Conservation (phyloP, 2,888 invertebrate genomes). For the Gandaritis pyraliata region DNA sequence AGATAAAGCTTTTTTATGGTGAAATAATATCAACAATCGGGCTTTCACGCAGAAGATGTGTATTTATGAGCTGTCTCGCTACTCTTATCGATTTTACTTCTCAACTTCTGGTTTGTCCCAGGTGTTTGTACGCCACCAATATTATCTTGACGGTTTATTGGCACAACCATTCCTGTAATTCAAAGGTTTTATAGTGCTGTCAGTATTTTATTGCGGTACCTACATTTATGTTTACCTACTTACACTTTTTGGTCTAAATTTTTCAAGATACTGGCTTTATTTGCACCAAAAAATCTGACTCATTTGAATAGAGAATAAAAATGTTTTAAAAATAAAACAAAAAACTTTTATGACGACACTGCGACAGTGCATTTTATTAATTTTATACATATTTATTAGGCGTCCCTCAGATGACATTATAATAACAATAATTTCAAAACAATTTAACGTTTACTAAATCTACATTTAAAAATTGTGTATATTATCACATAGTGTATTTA, state of each 20-base stretch:
- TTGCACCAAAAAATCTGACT: too few species aligned
- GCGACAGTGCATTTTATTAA: constrained; percentile 77
- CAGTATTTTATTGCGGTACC: background rate
- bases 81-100: constrained; percentile 62
- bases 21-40: constrained; percentile 17
- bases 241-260: too few species aligned
- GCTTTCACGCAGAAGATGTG: constrained; percentile 28
- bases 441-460: constrained; percentile 57
- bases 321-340: constrained; percentile 60
- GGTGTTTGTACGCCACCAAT: constrained; percentile 65
- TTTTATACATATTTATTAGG: constrained; percentile 46
- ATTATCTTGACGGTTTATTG: constrained; percentile 74
- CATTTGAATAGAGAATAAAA: too few species aligned
- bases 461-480: constrained; percentile 81
- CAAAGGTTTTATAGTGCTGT: constrained; percentile 54
- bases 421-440: constrained; percentile 75
- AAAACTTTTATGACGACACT: constrained; percentile 66
- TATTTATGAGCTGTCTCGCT: constrained; percentile 30
- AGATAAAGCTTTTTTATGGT: constrained; percentile 6
- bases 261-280: too few species aligned
- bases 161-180: constrained; percentile 63
- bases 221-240: too few species aligned
- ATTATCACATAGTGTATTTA: constrained; percentile 73
- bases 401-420: constrained; percentile 58
- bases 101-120: constrained; percentile 60